A percentile compares a stretch with the other conserved stretches of the same genome.
Conservation (phyloP, 2,888 invertebrate genomes). For the Fragum fragum region DNA sequence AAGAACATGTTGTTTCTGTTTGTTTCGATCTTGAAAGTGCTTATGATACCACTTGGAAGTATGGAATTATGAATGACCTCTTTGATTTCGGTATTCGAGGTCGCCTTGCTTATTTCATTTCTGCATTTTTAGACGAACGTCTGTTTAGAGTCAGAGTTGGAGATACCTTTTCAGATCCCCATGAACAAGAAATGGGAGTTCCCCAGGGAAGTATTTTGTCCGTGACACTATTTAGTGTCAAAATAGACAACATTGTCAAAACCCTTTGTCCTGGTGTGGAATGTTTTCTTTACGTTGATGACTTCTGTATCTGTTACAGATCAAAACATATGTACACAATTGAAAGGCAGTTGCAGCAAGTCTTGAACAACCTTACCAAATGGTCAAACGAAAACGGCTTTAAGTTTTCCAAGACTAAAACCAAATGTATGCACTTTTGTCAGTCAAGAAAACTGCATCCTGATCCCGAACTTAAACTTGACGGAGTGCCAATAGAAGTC, state of each 20-base stretch:
- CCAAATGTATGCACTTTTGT: conserved; percentile 54
- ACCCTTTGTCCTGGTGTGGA: conserved; percentile 5
- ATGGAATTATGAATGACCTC: conserved; percentile 48
- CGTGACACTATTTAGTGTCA: conserved; percentile 26
- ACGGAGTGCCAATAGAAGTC: conserved; percentile 34
- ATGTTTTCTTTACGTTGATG: conserved; percentile 36
- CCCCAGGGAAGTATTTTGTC: conserved; percentile 36
- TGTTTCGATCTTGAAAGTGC: conserved; percentile 40
- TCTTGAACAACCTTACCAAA: conserved; percentile 20
- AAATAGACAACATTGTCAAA: conserved; percentile 32
- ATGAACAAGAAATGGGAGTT: conserved; percentile 37
- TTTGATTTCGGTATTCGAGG: too few species aligned
- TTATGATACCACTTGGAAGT: conserved; percentile 33
- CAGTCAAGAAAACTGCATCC: conserved; percentile 30
- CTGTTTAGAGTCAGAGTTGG: conserved; percentile 28
- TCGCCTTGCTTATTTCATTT: conserved; percentile 18
- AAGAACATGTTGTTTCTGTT: conserved; percentile 63
- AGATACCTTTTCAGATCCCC: background rate
- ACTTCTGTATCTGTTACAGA: conserved; percentile 24
- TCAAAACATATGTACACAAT: conserved; percentile 37
- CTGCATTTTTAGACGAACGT: conserved; percentile 24
- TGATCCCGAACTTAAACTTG: conserved; percentile 38
- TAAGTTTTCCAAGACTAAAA: conserved; percentile 51
- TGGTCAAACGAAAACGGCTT: conserved; percentile 53
- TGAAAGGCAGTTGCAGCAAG: conserved; percentile 41